A percentile compares a stretch with the other conserved stretches of the same genome.
Evolutionary conservation across 2,888 invertebrate species (phyloP).

Genomic region (Timema podura): DNA sequence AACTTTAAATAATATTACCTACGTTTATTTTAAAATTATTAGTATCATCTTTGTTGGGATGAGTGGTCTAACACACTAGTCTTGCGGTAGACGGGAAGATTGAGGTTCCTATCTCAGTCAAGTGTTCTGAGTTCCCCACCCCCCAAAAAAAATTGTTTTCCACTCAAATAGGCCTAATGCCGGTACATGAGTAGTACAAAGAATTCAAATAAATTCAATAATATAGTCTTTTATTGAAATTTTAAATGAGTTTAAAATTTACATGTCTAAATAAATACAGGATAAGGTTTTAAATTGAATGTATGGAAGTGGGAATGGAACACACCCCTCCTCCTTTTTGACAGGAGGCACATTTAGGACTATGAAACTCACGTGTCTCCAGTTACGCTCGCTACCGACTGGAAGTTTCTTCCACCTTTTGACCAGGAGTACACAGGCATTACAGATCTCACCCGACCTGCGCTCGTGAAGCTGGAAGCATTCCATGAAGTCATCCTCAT

Average conservation of each 20-base stretch:
- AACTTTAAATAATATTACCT: too few relatives aligned
- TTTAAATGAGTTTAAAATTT: neutral
- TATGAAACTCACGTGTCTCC: conserved; percentile 66
- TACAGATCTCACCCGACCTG: conserved; percentile 79
- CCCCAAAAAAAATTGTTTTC: too few relatives aligned
- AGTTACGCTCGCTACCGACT: conserved; percentile 64
- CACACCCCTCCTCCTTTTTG: neutral
- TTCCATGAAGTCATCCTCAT: conserved; percentile 73
- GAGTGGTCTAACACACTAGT: too few relatives aligned
- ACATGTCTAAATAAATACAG: neutral
- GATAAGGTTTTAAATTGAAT: neutral
- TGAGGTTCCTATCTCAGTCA: too few relatives aligned
- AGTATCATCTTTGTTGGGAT: too few relatives aligned
- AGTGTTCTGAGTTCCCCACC: too few relatives aligned
- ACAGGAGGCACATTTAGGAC: conserved; percentile 1
- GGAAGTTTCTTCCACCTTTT: conserved; percentile 78
- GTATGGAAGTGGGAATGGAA: neutral
- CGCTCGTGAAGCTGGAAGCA: conserved; percentile 72
- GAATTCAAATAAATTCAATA: neutral
- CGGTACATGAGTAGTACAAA: too few relatives aligned
- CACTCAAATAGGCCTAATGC: too few relatives aligned
- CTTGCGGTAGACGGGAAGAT: too few relatives aligned
- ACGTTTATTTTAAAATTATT: too few relatives aligned
- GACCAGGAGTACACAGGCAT: conserved; percentile 78
- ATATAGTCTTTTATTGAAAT: neutral